These are phyloP conservation scores for Cydia fagiglandana DNA, from an alignment of 1,140 invertebrate species.

Conservation along the genomic window DNA sequence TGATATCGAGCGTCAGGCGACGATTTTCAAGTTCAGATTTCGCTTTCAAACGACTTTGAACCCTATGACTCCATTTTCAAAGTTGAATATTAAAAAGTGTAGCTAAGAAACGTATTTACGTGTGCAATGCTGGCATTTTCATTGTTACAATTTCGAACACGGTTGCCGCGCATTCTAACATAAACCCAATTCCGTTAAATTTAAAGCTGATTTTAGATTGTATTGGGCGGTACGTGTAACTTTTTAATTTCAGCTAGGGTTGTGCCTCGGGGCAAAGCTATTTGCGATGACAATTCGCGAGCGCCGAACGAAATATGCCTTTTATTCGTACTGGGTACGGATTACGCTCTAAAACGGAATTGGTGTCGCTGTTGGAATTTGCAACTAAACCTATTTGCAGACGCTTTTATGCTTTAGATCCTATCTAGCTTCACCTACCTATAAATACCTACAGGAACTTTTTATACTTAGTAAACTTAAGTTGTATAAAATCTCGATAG, in stretches of 20 bases:
- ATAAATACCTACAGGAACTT: too few species aligned
- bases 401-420: constrained; percentile 19
- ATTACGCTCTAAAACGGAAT: constrained; percentile 77
- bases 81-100: constrained; percentile 59
- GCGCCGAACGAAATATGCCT: constrained; percentile 76
- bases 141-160: constrained; percentile 70
- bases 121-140: constrained; percentile 75
- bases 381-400: constrained; percentile 54
- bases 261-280: constrained; percentile 71
- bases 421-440: too few species aligned
- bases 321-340: constrained; percentile 74
- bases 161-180: constrained; percentile 33
- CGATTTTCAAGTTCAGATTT: constrained; percentile 79
- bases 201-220: constrained; percentile 42
- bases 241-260: constrained; percentile 48
- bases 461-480: too few species aligned
- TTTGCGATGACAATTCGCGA: constrained; percentile 78
- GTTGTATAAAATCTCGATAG: too few species aligned
- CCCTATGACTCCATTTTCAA: constrained; percentile 62
- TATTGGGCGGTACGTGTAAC: constrained; percentile 40
- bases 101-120: constrained; percentile 71
- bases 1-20: constrained; percentile 78
- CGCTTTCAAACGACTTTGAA: constrained; percentile 64
- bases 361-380: constrained; percentile 71
- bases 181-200: constrained; percentile 35